Evolutionary conservation across 2,113 vertebrate species (phyloP).

Genomic region (Acanthochromis polyacanthus): DNA sequence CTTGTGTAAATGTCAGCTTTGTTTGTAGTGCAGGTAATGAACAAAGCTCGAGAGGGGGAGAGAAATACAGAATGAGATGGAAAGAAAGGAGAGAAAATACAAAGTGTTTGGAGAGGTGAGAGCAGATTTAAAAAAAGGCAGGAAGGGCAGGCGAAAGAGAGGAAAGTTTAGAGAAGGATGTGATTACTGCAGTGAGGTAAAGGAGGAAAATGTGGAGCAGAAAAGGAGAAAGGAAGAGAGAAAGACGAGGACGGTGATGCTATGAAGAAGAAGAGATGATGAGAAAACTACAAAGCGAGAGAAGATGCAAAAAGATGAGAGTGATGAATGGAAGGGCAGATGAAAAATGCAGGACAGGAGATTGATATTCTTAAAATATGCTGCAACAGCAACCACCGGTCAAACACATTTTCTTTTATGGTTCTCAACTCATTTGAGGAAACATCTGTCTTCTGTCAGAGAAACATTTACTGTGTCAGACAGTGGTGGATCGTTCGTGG

Average conservation of each 20-base stretch:
- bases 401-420: neutral
- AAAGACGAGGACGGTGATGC: neutral
- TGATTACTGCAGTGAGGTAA: neutral
- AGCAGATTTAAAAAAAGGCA: conserved; percentile 4
- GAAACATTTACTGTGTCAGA: neutral
- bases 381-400: neutral
- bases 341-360: neutral
- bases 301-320: neutral
- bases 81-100: conserved; percentile 1
- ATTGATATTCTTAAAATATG: neutral
- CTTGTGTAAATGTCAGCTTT: conserved; percentile 77
- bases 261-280: neutral
- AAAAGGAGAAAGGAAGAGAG: neutral
- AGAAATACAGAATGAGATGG: neutral
- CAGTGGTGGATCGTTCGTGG: too few relatives aligned
- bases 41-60: conserved; percentile 34
- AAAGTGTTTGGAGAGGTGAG: conserved; percentile 34
- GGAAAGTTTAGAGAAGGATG: conserved; percentile 15
- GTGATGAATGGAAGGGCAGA: neutral
- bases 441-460: neutral
- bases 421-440: neutral
- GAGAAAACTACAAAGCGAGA: neutral
- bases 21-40: conserved; percentile 70
- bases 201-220: neutral
- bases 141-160: neutral